Conservation (phyloP, 2,113 vertebrate genomes). For the Odocoileus virginianus region DNA sequence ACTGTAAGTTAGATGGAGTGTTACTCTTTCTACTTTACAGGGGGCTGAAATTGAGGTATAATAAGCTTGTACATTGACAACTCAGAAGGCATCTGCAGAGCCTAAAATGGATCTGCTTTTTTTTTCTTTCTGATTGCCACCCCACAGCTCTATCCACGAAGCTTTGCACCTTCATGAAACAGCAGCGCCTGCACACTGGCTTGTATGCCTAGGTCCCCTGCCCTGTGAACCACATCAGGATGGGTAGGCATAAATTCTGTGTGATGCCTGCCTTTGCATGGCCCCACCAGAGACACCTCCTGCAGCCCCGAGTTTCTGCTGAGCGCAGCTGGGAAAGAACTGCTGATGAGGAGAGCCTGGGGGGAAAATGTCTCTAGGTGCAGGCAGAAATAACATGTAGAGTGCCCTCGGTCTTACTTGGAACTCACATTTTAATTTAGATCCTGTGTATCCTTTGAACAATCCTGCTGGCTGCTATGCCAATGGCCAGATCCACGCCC, state of each 20-base stretch:
- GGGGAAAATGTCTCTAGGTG: background rate
- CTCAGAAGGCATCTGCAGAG: background rate
- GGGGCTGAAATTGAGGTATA: background rate
- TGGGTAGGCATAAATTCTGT: background rate
- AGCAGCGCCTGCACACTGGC: too few species aligned
- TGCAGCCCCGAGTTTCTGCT: background rate
- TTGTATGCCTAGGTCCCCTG: background rate
- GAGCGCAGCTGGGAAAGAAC: background rate
- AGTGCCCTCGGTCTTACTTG: background rate
- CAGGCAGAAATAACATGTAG: background rate
- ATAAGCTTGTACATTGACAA: background rate
- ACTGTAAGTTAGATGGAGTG: background rate
- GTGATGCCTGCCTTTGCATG: background rate
- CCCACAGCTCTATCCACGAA: background rate
- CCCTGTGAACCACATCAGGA: background rate
- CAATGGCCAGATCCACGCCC: constrained; percentile 89
- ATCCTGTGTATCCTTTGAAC: constrained; percentile 86
- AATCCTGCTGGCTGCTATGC: constrained; percentile 92
- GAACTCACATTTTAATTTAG: constrained; percentile 72
- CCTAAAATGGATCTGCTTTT: background rate
- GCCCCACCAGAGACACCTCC: background rate
- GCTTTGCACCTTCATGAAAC: background rate
- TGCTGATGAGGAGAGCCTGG: background rate
- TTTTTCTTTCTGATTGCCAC: background rate
- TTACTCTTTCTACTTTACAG: background rate